Evolutionary conservation across 2,888 invertebrate genomes (phyloP).

Genomic region (Lasioglossum pauxillum): DNA sequence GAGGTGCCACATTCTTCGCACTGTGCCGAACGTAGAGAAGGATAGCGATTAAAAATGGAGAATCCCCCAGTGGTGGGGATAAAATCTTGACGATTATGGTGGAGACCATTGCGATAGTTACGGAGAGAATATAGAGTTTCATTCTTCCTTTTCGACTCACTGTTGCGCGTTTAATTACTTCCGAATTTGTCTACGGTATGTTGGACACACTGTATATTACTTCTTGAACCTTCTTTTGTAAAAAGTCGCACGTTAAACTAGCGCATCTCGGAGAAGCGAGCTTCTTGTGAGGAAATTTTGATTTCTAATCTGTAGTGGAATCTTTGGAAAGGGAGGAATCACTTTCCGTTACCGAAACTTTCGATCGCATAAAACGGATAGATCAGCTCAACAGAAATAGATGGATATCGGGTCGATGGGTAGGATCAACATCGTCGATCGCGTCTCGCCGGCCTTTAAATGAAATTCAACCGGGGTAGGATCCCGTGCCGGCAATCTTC

Average conservation of each 20-base stretch:
- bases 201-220: neutral
- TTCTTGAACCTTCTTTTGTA: neutral
- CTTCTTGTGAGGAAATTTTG: constrained; percentile 16
- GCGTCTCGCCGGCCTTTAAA: constrained; percentile 4
- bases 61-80: too few species aligned
- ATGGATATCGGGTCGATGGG: constrained; percentile 12
- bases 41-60: too few species aligned
- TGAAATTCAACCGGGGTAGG: constrained; percentile 14
- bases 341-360: constrained; percentile 10
- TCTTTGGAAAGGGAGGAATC: neutral
- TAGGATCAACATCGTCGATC: constrained; percentile 7
- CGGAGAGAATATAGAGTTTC: too few species aligned
- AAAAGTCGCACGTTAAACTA: neutral
- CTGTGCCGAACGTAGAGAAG: too few species aligned
- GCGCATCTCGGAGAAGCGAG: neutral
- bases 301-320: neutral
- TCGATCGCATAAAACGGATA: constrained; percentile 5
- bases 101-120: too few species aligned
- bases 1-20: too few species aligned
- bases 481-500: constrained; percentile 20
- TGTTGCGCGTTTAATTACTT: too few species aligned
- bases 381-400: neutral
- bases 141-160: too few species aligned
- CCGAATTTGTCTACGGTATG: too few species aligned
- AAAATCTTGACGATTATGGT: too few species aligned